Percentiles rank a stretch among this genome's conserved stretches.
Evolutionary conservation across 2,888 invertebrate genomes (phyloP).

Genomic region (Spisula subtruncata): DNA sequence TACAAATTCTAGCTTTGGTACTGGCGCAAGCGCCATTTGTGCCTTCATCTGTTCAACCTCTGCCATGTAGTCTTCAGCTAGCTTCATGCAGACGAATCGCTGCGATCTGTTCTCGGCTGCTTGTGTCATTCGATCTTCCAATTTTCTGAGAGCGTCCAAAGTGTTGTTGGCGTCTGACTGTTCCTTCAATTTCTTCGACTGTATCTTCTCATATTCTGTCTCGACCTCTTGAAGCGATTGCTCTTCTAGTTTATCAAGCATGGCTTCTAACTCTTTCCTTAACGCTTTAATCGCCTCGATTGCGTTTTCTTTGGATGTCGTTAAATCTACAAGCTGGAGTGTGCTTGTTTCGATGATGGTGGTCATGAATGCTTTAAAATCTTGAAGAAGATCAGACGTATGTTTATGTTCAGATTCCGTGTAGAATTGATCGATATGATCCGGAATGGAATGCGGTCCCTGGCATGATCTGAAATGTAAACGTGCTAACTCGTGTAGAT

Average conservation of each 20-base stretch:
- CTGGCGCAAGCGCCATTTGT: background rate
- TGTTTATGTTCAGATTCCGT: background rate
- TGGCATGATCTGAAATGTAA: slow-evolving; percentile 19
- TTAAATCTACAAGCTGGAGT: background rate
- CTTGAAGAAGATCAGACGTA: slow-evolving; percentile 1
- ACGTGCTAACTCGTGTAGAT: too few relatives aligned
- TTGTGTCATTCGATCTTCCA: background rate
- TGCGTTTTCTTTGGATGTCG: background rate
- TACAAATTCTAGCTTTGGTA: background rate
- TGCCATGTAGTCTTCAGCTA: background rate
- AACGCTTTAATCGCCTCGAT: background rate
- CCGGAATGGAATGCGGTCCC: slow-evolving; percentile 22
- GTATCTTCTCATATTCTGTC: background rate
- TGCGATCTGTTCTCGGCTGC: slow-evolving; percentile 4
- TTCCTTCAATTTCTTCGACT: background rate
- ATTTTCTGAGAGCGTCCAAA: background rate
- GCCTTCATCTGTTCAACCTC: background rate
- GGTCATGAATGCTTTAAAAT: background rate
- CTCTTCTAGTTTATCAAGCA: slow-evolving; percentile 22
- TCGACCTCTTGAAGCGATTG: background rate
- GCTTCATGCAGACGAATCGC: slow-evolving; percentile 29
- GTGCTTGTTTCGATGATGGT: background rate
- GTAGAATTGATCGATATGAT: background rate
- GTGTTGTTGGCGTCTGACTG: background rate
- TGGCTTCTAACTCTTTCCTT: background rate